Evolutionary conservation across 2,113 vertebrate species (phyloP), one percentile per base, ranked within the genome.

Genomic region (Pseudorhombus dupliciocellatus): DNA sequence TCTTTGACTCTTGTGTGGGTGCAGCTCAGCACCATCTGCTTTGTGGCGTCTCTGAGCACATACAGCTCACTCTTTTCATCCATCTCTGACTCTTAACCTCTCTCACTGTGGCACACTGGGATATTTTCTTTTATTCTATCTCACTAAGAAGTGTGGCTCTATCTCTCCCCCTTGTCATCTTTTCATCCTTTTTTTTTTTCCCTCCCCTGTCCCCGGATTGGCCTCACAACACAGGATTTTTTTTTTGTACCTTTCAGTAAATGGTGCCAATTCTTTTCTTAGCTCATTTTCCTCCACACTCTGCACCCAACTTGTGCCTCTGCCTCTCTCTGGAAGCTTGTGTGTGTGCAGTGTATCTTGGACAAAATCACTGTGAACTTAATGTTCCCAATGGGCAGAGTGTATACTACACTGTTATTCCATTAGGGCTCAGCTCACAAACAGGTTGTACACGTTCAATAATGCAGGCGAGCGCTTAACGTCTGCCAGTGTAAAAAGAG

Each of bases 361-460:
- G 70, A 72, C 67, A 53, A 73, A 77, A 88, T 87, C 64, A 65
- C 61, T 60, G 73, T 80, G 75, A 83, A 86, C 75, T 66, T 59
- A 53, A 77, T 73, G 79, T 71, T 87, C 73, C 69, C 61, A 78
- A 53, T 76, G 77, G 80, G 31, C 42, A 7, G 21, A 66, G 68
- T 75, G 62, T 77, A 42, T 63, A 62, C 75, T 84, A 79, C 80
- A 77, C 68, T 31, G 66, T 79, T 86, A 80, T 79, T 87, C 82
- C 79, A 85, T 90, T 84, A 87, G 68, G 26, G 48, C n/a, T 74
- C 6, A 5, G 60, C 85, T 74, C 75, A 52, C 66, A 81, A 67
- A 81, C 67, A 50, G 22, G 4, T 20, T 78, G 83, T 69, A 79
- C 51, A 40, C 73, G 59, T 66, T 88, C 60, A 87, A 85, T 79